These are phyloP conservation scores for Heterotilapia buettikoferi DNA, from an alignment of 2,113 vertebrate species.

Conservation along the genomic window DNA sequence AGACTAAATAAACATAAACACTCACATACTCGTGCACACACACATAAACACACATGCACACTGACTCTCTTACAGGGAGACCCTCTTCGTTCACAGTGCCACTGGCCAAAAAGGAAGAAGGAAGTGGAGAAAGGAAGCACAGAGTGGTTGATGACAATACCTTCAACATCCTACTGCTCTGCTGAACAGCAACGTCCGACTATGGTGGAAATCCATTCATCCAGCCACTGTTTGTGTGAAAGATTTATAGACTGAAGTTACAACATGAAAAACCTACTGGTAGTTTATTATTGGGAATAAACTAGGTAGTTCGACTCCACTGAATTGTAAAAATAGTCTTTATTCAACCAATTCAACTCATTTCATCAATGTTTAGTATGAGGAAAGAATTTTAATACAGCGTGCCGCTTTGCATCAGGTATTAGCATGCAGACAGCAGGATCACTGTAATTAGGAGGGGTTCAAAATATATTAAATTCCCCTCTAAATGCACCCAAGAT, in stretches of 20 bases:
- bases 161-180: slow-evolving; percentile 22
- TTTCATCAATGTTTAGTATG: neutral
- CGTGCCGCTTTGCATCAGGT: neutral
- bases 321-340: neutral
- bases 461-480: neutral
- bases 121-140: slow-evolving; percentile 48
- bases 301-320: neutral
- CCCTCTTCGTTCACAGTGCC: neutral
- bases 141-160: slow-evolving; percentile 34
- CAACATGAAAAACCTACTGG: neutral
- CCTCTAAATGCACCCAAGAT: neutral
- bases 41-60: neutral
- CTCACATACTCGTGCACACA: neutral
- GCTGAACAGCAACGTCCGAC: neutral
- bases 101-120: slow-evolving; percentile 43
- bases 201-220: neutral
- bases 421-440: neutral
- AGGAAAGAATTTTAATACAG: neutral
- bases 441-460: neutral
- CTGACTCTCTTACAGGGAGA: neutral
- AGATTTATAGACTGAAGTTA: neutral
- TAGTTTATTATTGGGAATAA: neutral
- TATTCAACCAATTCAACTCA: neutral
- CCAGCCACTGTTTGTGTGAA: neutral
- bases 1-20: slow-evolving; percentile 15